phyloP scores from a whole-genome alignment of 2,888 invertebrate species.

The Notocelia uddmanniana region DNA sequence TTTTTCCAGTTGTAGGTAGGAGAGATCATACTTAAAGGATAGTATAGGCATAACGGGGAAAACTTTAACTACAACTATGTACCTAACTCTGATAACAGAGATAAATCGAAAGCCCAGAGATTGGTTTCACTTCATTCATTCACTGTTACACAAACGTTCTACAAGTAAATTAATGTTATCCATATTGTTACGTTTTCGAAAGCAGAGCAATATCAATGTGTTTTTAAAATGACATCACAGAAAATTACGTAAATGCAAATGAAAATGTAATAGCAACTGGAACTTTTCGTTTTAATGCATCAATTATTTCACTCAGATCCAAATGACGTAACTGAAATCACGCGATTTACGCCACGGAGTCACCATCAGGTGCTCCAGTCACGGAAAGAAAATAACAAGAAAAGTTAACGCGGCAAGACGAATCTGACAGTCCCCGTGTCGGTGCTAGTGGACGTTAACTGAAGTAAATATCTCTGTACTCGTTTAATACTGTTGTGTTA shows the following conservation, averaged over 20 bases:
- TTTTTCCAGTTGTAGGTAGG: too few relatives aligned
- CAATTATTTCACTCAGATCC: conserved; percentile 31
- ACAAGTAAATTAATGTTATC: too few relatives aligned
- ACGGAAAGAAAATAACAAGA: conserved; percentile 21
- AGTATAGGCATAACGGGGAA: too few relatives aligned
- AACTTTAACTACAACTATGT: too few relatives aligned
- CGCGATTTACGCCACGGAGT: conserved; percentile 27
- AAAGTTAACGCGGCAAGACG: conserved; percentile 18
- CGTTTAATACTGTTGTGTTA: background rate
- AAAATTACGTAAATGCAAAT: conserved; percentile 33
- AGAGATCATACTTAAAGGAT: too few relatives aligned
- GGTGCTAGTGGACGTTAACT: background rate
- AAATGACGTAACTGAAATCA: conserved; percentile 36
- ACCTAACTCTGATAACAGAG: too few relatives aligned
- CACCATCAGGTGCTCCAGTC: conserved; percentile 14
- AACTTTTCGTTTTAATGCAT: conserved; percentile 35
- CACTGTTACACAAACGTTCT: too few relatives aligned
- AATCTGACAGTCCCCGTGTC: conserved; percentile 14
- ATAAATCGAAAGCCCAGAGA: too few relatives aligned
- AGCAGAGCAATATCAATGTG: conserved; percentile 15
- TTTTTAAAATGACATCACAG: background rate
- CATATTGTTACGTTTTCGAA: conserved; percentile 10
- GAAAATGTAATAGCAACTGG: conserved; percentile 24
- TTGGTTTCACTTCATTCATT: too few relatives aligned
- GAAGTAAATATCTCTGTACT: background rate